Base-by-base conservation (phyloP, 2,113 vertebrate genomes). In the Camelus dromedarius region DNA sequence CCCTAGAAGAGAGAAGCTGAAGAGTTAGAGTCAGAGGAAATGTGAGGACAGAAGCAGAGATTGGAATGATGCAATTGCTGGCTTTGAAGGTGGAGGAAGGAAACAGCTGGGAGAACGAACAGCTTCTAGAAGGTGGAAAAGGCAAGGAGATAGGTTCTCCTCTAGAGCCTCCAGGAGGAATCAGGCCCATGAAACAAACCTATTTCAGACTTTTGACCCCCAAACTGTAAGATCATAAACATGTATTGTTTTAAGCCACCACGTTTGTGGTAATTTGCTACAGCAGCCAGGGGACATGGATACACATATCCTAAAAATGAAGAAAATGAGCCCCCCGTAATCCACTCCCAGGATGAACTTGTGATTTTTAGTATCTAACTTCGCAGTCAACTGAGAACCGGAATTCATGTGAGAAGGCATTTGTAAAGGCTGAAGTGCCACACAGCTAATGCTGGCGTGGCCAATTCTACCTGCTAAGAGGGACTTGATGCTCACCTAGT, bases 61-160 rank as follows among this genome's bases (percentile, higher is more conserved):
- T 38, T 6, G 0, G 26, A 62, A 46, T 1, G 6, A 62, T 1
- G 6, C 14, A 0, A 14, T 32, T 4, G 16, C 12, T 46, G 13
- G 48, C 75, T 81, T 24, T 20, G 19, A 24, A 24, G 32, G 48
- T 3, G 22, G 11, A 70, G 50, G 50, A 32, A 48, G 32, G 50
- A 58, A 28, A 3, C 11, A 2, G 9, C 10, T 11, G 5, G 11
- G n/a, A 64, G 16, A 1, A 42, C 13, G 4, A 64, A 58, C 20
- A 16, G 77, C 60, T 60, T 77, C 77, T 22, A 20, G 89, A 46
- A 81, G 48, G 32, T 12, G 48, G 58, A 67, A 70, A 8, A 20
- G 38, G 42, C 62, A n/a, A 54, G 46, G 28, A 70, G n/a, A 15
- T n/a, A 38, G 19, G 16, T 15, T 62, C 24, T 70, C 30, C 77